Conservation (phyloP, 2,797 vertebrate genomes). For the Microctenopoma steveboyesi region DNA sequence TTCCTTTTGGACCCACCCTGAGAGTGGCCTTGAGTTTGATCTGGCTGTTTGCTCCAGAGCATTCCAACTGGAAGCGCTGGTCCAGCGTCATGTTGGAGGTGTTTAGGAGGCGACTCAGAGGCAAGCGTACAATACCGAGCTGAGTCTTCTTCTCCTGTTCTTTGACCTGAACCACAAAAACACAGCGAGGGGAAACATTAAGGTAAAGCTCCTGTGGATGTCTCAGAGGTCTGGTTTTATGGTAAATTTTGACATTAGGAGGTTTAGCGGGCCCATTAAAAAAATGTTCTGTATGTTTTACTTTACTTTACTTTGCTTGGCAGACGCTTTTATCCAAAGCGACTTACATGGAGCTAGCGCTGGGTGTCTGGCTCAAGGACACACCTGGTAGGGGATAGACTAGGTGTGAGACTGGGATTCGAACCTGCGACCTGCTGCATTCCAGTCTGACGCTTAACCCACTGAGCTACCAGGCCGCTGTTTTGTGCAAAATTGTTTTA, state of each 20-base stretch:
- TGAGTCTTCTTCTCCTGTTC: conserved; percentile 85
- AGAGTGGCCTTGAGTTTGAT: conserved; percentile 92
- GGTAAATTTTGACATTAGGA: too few species aligned
- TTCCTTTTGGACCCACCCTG: conserved; percentile 78
- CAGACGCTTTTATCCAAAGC: too few species aligned
- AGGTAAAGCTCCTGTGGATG: background rate
- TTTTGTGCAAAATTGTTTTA: background rate
- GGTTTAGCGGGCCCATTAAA: too few species aligned
- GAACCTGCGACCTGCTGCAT: too few species aligned
- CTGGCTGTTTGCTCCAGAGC: conserved; percentile 90
- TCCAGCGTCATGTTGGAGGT: conserved; percentile 86
- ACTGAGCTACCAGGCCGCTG: too few species aligned
- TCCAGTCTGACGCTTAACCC: too few species aligned
- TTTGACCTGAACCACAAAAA: conserved; percentile 83
- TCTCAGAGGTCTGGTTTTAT: background rate
- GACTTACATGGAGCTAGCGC: too few species aligned
- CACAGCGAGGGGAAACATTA: background rate
- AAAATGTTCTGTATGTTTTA: too few species aligned
- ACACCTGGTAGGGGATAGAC: too few species aligned
- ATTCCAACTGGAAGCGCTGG: conserved; percentile 88
- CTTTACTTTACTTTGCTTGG: too few species aligned
- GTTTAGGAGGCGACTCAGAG: conserved; percentile 85
- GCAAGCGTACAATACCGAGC: conserved; percentile 86
- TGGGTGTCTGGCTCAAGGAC: too few species aligned
- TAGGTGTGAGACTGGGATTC: too few species aligned